Evolutionary conservation across 2,797 vertebrate species (phyloP), one percentile per base, ranked within the genome.

Genomic region (Cuniculus paca): DNA sequence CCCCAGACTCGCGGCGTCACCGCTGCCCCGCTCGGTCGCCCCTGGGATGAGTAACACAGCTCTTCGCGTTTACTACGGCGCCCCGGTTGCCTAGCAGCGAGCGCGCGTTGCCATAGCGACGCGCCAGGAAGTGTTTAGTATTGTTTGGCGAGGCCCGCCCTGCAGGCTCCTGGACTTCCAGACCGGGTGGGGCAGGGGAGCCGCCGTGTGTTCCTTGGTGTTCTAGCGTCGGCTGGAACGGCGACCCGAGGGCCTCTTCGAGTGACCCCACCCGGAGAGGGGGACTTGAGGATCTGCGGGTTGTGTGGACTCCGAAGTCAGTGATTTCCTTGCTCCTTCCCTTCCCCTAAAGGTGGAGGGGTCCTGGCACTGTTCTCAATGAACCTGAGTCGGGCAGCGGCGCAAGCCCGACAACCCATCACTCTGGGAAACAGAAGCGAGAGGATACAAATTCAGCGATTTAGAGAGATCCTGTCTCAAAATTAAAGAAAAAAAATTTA

Each of bases 91-190:
- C 92, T 94, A 31, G 16, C 77, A 97, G 88, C 86, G 79, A n/a
- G 63, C 75, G 96, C 90, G 88, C 0, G 96, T 98, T 96, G 91
- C 88, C 94, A 63, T 1, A 91, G 95, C 60, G 95, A 91, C 93
- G 58, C 56, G 74, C 6, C 0, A 0, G 1, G 91, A 31, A 80
- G 58, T 50, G 89, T 90, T 94, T 88, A 79, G 94, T 82, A 90
- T 94, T 96, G 88, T 97, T 91, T 0, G 0, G 48, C 17, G 1
- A 77, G 87, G 94, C 60, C 42, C 20, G 58, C 93, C 88, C 50
- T 39, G n/a, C 45, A 2, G 2, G 4, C 45, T 3, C 26, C 34
- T 0, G n/a, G 83, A 12, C 70, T 50, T 85, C 63, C 77, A 12
- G 48, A 14, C 80, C 36, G 56, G 92, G 75, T 56, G 63, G 60